Evolutionary conservation across 2,888 invertebrate genomes (phyloP).

Genomic region (Drosophila infuscata): DNA sequence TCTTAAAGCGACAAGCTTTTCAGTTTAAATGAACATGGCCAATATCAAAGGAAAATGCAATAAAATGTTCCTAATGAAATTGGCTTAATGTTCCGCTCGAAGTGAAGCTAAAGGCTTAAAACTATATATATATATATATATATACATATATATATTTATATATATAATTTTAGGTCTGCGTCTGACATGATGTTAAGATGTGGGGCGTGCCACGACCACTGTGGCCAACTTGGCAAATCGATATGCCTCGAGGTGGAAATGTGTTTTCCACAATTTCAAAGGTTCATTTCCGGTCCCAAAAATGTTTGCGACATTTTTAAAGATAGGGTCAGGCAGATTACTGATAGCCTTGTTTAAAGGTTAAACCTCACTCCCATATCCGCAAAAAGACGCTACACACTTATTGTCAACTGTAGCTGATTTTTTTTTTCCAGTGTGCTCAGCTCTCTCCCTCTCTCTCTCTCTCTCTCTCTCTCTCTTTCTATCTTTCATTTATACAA

Average conservation of each 20-base stretch:
- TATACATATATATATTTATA: neutral
- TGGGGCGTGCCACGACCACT: neutral
- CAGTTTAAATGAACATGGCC: neutral
- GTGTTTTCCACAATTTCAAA: conserved; percentile 2
- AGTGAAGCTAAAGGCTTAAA: neutral
- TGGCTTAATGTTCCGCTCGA: neutral
- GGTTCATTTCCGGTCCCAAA: neutral
- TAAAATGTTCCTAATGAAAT: neutral
- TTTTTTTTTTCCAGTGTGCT: neutral
- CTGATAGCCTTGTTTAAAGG: neutral
- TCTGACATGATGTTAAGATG: neutral
- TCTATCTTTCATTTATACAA: conserved; percentile 31
- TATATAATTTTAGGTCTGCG: neutral
- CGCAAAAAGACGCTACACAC: neutral
- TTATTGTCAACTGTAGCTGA: neutral
- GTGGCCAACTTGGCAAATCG: neutral
- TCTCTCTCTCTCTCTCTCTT: neutral
- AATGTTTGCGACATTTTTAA: neutral
- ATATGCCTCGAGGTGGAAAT: conserved; percentile 1
- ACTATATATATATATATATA: neutral
- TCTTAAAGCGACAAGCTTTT: neutral
- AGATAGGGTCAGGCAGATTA: neutral
- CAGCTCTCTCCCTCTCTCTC: neutral
- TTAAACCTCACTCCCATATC: neutral
- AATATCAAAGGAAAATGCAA: neutral